These are phyloP conservation scores for Thaumetopoea pityocampa DNA, from an alignment of 1,140 invertebrate species.

Conservation along the genomic window DNA sequence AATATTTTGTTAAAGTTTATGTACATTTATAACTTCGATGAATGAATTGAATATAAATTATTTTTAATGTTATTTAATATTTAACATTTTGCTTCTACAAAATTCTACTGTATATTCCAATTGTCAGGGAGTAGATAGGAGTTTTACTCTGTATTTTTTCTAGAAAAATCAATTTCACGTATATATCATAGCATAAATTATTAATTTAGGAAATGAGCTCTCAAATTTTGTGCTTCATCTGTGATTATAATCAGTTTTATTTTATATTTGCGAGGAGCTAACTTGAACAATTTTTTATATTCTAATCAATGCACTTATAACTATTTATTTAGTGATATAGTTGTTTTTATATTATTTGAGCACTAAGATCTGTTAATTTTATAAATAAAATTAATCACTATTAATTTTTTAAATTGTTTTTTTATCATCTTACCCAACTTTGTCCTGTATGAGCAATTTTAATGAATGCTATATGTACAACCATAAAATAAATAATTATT, in stretches of 20 bases:
- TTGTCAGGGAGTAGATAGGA: constrained; percentile 18
- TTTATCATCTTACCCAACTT: not conserved
- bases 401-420: constrained; percentile 35
- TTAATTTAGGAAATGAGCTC: constrained; percentile 40
- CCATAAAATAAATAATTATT: too few species aligned
- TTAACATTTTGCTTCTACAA: constrained; percentile 21
- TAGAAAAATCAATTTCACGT: constrained; percentile 21
- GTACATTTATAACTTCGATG: constrained; percentile 11
- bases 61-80: constrained; percentile 26
- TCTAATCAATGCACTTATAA: constrained; percentile 64
- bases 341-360: constrained; percentile 61
- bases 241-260: constrained; percentile 66
- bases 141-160: constrained; percentile 12
- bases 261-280: constrained; percentile 46
- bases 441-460: too few species aligned
- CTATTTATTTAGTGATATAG: constrained; percentile 70
- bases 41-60: constrained; percentile 18
- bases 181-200: constrained; percentile 20
- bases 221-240: constrained; percentile 62
- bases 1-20: constrained; percentile 16
- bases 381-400: constrained; percentile 50
- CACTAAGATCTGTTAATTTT: constrained; percentile 74
- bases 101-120: constrained; percentile 19
- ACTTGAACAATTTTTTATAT: constrained; percentile 59
- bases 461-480: too few species aligned